Conservation (phyloP, 2,113 vertebrate genomes). For the Nycticebus coucang region DNA sequence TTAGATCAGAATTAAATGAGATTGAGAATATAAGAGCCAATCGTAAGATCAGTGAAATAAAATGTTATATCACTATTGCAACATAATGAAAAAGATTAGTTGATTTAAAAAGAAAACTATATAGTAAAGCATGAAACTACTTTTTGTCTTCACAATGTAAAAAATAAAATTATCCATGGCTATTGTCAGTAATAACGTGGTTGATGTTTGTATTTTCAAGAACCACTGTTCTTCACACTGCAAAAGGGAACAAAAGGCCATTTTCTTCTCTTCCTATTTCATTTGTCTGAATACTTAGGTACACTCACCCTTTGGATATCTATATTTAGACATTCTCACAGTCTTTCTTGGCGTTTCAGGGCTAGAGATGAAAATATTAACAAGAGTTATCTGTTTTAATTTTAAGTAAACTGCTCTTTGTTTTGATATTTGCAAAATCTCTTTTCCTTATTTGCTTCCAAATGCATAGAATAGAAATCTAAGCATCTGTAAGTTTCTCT, state of each 20-base stretch:
- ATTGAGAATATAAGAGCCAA: too few relatives aligned
- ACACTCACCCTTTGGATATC: neutral
- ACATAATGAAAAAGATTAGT: neutral
- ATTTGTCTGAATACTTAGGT: neutral
- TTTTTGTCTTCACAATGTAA: neutral
- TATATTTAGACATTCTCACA: conserved; percentile 22
- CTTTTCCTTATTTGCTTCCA: neutral
- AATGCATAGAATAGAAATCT: neutral
- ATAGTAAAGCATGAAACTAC: neutral
- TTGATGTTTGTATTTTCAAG: conserved; percentile 9
- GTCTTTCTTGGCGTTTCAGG: neutral
- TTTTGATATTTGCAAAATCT: neutral
- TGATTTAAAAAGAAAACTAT: neutral
- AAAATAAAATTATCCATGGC: neutral
- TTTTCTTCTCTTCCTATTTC: neutral
- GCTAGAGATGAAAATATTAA: neutral
- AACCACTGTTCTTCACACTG: neutral
- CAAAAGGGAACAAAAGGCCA: neutral
- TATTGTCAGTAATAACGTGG: neutral
- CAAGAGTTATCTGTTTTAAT: neutral
- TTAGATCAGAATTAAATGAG: too few relatives aligned
- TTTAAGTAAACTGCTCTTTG: neutral
- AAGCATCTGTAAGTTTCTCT: neutral
- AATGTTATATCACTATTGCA: neutral
- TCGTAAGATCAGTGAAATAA: too few relatives aligned